Conservation (phyloP, 1,140 invertebrate genomes). For the Drosophila repleta region DNA sequence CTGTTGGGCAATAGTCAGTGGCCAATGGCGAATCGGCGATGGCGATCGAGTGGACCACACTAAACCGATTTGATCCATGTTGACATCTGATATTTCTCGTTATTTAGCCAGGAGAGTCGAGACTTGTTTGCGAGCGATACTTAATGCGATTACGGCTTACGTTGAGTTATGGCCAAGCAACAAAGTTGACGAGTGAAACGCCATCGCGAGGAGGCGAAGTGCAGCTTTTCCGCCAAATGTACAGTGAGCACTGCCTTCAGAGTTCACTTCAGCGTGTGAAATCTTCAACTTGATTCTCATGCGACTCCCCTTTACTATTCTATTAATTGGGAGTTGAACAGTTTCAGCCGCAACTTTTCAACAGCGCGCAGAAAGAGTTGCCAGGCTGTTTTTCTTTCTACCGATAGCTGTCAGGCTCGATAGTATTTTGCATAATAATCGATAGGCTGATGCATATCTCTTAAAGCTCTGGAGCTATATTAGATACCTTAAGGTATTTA, state of each 20-base stretch:
- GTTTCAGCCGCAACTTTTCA: not conserved
- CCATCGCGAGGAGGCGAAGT: not conserved
- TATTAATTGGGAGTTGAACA: too few relatives aligned
- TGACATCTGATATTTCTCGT: conserved; percentile 57
- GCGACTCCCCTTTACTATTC: too few relatives aligned
- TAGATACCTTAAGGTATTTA: too few relatives aligned
- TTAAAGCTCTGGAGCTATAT: too few relatives aligned
- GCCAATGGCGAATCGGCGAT: not conserved
- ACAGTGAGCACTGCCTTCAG: not conserved
- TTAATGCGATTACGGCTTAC: conserved; percentile 69
- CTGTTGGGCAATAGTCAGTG: not conserved
- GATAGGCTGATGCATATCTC: not conserved
- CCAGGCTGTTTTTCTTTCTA: not conserved
- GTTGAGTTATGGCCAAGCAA: conserved; percentile 29
- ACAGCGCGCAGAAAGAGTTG: not conserved
- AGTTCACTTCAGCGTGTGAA: too few relatives aligned
- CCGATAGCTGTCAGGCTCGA: not conserved
- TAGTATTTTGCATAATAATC: not conserved
- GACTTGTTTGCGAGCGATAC: conserved; percentile 18
- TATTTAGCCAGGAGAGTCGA: conserved; percentile 6
- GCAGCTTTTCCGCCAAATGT: conserved; percentile 4
- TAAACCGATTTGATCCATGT: conserved; percentile 32
- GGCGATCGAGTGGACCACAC: not conserved
- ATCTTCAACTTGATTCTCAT: too few relatives aligned
- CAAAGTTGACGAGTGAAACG: conserved; percentile 34